These are phyloP conservation scores for human DNA, from an alignment of 2,113 vertebrate genomes.

Conservation along the genomic window DNA sequence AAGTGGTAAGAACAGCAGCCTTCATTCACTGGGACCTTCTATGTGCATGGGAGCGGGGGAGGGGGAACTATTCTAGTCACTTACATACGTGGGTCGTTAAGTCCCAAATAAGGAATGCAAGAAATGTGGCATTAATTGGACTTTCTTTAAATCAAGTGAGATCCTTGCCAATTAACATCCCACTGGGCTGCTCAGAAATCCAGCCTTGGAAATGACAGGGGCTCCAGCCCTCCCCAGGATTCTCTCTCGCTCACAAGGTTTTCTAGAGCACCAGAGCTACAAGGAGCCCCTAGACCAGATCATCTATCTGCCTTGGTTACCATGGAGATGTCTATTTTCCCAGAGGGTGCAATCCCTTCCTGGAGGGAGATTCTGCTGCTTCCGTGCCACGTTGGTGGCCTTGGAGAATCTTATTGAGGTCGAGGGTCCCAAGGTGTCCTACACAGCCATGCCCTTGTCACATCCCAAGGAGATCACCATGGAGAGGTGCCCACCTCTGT, in stretches of 20 bases:
- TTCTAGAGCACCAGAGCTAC: background rate
- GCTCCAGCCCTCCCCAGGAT: background rate
- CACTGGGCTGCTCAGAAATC: background rate
- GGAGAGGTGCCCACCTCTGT: background rate
- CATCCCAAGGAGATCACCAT: background rate
- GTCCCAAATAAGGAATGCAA: background rate
- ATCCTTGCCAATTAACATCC: background rate
- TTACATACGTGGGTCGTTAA: background rate
- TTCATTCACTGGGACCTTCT: background rate
- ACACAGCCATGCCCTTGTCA: background rate
- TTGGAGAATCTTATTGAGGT: background rate
- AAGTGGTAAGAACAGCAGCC: background rate
- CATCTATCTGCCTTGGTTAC: background rate
- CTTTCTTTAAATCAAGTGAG: slow-evolving; percentile 5
- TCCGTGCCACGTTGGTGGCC: background rate
- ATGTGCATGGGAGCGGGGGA: background rate
- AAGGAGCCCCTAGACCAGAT: background rate
- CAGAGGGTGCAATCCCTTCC: background rate
- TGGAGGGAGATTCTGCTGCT: background rate
- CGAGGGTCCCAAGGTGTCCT: background rate
- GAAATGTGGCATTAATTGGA: background rate
- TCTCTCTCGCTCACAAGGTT: background rate
- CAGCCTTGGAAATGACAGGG: background rate
- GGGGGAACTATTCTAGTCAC: background rate
- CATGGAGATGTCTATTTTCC: background rate